A percentile compares a stretch with the other conserved stretches of the same genome.
Conservation (phyloP, 1,140 invertebrate species). For the Lysiphlebus fabarum region DNA sequence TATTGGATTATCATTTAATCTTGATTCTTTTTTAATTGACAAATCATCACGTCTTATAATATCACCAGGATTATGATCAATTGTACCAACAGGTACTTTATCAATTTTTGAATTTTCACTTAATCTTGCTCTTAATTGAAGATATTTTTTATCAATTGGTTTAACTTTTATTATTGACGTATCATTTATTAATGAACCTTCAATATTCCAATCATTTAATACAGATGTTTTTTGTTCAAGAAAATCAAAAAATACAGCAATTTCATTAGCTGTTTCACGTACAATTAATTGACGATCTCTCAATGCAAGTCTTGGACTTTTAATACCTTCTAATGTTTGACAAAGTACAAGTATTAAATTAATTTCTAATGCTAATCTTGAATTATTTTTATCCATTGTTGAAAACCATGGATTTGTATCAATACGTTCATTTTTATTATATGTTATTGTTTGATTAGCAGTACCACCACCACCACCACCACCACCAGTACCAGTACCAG, state of each 20-base stretch:
- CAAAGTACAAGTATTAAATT: conserved; percentile 49
- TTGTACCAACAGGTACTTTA: conserved; percentile 28
- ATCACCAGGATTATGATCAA: conserved; percentile 24
- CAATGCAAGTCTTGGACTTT: conserved; percentile 46
- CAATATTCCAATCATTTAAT: conserved; percentile 31
- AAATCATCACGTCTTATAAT: conserved; percentile 7
- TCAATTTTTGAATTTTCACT: conserved; percentile 33
- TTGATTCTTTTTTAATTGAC: conserved; percentile 11
- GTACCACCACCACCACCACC: conserved; percentile 26
- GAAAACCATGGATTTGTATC: conserved; percentile 48
- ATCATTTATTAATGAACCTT: conserved; percentile 38
- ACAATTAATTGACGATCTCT: conserved; percentile 51
- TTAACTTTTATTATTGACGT: conserved; percentile 34
- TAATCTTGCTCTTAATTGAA: conserved; percentile 39
- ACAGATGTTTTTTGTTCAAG: conserved; percentile 38
- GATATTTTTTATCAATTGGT: conserved; percentile 19
- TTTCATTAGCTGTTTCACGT: conserved; percentile 49
- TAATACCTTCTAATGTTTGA: conserved; percentile 49
- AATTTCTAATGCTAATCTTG: conserved; percentile 48
- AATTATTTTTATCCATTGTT: conserved; percentile 52
- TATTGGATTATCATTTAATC: conserved; percentile 33
- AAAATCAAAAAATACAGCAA: conserved; percentile 52
- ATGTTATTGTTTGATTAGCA: conserved; percentile 12
- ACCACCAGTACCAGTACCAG: conserved; percentile 29
- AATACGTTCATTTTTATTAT: conserved; percentile 23